phyloP scores from a whole-genome alignment of 1,140 invertebrate genomes.

The Brachionus calyciflorus region DNA sequence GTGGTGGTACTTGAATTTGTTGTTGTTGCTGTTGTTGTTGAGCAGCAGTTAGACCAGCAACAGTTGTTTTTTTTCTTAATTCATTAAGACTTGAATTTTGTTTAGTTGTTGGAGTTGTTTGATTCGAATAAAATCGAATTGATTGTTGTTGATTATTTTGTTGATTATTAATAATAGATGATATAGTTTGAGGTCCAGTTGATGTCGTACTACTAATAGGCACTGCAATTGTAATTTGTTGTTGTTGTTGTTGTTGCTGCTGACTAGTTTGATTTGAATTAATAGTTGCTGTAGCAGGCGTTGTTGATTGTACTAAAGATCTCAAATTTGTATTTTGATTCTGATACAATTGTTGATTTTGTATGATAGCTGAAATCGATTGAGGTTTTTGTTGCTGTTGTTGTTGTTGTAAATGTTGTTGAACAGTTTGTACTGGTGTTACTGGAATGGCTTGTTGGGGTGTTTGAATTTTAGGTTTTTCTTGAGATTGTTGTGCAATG shows the following conservation, averaged over 20 bases:
- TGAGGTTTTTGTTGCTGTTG: slow-evolving; percentile 24
- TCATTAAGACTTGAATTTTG: neutral
- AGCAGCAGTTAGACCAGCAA: slow-evolving; percentile 2
- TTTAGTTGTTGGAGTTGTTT: too few relatives aligned
- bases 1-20: neutral
- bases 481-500: slow-evolving; percentile 1
- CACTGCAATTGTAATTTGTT: slow-evolving; percentile 25
- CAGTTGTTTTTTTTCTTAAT: slow-evolving; percentile 33
- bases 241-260: neutral
- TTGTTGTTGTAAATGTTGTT: slow-evolving; percentile 40
- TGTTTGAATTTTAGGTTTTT: neutral
- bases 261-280: too few relatives aligned
- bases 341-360: slow-evolving; percentile 25
- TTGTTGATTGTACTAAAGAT: neutral
- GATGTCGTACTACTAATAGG: neutral
- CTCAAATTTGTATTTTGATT: slow-evolving; percentile 8
- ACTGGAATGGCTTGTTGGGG: neutral
- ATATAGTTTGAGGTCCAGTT: slow-evolving; percentile 18
- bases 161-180: slow-evolving; percentile 43
- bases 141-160: slow-evolving; percentile 3
- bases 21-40: neutral
- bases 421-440: slow-evolving; percentile 3
- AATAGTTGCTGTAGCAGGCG: neutral
- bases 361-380: slow-evolving; percentile 20
- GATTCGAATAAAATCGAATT: slow-evolving; percentile 10